A percentile compares a stretch with the other conserved stretches of the same genome.
These are phyloP conservation scores for Physeter macrocephalus DNA, from an alignment of 2,113 vertebrate species.

Conservation along the genomic window DNA sequence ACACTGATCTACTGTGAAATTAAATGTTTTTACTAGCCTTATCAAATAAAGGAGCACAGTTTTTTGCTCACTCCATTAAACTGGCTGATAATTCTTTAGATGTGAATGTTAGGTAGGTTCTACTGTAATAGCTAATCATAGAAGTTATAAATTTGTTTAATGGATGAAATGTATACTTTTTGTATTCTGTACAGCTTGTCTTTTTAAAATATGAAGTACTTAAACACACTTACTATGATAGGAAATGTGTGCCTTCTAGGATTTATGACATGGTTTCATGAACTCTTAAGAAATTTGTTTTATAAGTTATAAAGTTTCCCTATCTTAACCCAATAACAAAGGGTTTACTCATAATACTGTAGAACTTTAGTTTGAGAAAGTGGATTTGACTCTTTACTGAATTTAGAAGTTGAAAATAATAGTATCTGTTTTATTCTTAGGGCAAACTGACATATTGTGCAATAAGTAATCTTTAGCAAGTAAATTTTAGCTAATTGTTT, in stretches of 20 bases:
- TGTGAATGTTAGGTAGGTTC: constrained; percentile 46
- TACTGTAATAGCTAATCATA: constrained; percentile 57
- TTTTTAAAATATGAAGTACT: constrained; percentile 80
- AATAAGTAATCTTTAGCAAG: constrained; percentile 80
- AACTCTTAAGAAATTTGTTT: constrained; percentile 41
- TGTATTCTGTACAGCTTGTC: constrained; percentile 79
- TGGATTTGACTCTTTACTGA: constrained; percentile 30
- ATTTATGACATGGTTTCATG: constrained; percentile 57
- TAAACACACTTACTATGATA: constrained; percentile 75
- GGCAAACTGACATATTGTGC: constrained; percentile 68
- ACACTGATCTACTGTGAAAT: constrained; percentile 63
- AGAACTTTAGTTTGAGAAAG: constrained; percentile 42
- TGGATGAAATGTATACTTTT: constrained; percentile 75
- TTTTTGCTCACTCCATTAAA: constrained; percentile 42
- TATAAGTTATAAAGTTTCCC: constrained; percentile 23
- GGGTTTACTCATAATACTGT: constrained; percentile 18
- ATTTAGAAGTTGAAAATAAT: constrained; percentile 36
- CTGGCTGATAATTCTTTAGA: constrained; percentile 47
- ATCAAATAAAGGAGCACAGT: constrained; percentile 29
- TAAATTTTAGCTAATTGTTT: constrained; percentile 39
- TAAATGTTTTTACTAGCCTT: constrained; percentile 45
- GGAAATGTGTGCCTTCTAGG: constrained; percentile 81
- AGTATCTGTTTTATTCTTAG: constrained; percentile 58
- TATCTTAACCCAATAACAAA: constrained; percentile 43
- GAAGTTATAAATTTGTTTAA: constrained; percentile 73